Evolutionary conservation across 2,888 invertebrate genomes (phyloP).

Genomic region (Steinernema hermaphroditum): DNA sequence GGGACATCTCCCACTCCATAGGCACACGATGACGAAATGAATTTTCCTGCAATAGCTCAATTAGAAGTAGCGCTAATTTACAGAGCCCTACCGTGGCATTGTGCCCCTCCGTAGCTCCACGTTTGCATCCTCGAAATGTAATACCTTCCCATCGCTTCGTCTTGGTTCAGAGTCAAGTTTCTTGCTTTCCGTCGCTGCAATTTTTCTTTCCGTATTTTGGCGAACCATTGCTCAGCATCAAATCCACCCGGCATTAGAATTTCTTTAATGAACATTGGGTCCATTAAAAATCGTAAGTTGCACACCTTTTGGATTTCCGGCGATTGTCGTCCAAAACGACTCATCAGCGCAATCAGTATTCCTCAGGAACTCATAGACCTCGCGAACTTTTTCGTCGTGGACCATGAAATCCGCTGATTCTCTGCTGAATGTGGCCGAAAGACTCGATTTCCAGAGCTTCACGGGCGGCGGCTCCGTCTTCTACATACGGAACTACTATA

Average conservation of each 20-base stretch:
- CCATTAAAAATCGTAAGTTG: not conserved
- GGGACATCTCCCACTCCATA: constrained; percentile 66
- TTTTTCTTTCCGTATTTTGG: not conserved
- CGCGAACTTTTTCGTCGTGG: not conserved
- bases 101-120: not conserved
- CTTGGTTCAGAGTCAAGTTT: not conserved
- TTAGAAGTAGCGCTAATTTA: not conserved
- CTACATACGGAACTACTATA: not conserved
- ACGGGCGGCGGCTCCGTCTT: constrained; percentile 7
- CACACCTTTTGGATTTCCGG: constrained; percentile 41
- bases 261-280: not conserved
- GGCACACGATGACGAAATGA: constrained; percentile 65
- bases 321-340: constrained; percentile 41
- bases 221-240: not conserved
- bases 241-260: constrained; percentile 29
- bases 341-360: constrained; percentile 38
- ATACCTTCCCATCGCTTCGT: not conserved
- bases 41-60: constrained; percentile 52
- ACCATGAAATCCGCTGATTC: constrained; percentile 35
- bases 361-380: constrained; percentile 34
- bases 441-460: constrained; percentile 32
- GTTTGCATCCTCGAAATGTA: constrained; percentile 7
- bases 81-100: not conserved
- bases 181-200: not conserved
- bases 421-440: constrained; percentile 39